Evolutionary conservation across 1,140 invertebrate species (phyloP).

Genomic region (Pectinophora gossypiella): DNA sequence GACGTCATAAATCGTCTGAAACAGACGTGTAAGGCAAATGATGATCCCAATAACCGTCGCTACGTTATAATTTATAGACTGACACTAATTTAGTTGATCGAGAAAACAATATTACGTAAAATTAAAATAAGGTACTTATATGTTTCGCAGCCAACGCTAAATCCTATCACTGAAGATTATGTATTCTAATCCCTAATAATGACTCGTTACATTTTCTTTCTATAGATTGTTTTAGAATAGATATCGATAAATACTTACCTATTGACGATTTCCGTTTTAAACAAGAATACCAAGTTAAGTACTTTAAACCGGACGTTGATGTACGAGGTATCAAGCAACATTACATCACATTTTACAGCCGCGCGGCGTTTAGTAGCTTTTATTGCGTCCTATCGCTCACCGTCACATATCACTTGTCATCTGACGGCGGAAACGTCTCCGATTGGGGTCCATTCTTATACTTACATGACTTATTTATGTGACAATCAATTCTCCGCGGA

Average conservation of each 20-base stretch:
- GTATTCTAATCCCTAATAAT: no score
- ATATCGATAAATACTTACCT: no score
- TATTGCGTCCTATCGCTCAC: not conserved
- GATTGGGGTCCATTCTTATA: not conserved
- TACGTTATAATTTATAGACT: not conserved
- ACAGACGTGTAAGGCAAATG: no score
- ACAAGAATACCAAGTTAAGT: not conserved
- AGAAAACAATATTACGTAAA: not conserved
- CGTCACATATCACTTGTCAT: conserved; percentile 1
- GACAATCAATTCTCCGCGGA: conserved; percentile 11
- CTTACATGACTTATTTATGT: conserved; percentile 3
- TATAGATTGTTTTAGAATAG: no score
- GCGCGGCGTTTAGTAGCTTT: not conserved
- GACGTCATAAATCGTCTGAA: no score
- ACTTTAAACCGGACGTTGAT: not conserved
- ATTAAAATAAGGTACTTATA: not conserved
- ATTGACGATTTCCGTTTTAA: not conserved
- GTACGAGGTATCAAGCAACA: not conserved
- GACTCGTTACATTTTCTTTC: no score
- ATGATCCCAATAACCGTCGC: conserved; percentile 8
- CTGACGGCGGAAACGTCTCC: not conserved
- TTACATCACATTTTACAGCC: not conserved
- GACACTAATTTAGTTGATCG: not conserved
- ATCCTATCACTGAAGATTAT: no score
- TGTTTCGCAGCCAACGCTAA: no score